A percentile compares a stretch with the other conserved stretches of the same genome.
These are phyloP conservation scores for Xestobium rufovillosum DNA, from an alignment of 2,888 invertebrate species.

Conservation along the genomic window DNA sequence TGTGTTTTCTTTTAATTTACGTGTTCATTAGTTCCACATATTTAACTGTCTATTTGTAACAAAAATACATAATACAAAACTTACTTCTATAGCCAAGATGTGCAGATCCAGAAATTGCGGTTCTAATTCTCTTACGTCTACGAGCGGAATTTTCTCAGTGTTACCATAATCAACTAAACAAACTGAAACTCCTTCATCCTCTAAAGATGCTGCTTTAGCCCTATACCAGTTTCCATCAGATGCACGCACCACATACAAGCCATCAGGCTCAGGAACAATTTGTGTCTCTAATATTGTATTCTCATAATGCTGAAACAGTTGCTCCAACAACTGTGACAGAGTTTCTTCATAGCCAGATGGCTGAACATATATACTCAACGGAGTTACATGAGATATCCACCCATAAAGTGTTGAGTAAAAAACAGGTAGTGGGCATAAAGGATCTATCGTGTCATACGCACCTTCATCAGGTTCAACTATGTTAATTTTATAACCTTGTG, in stretches of 20 bases:
- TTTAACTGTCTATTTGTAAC: no score
- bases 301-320: constrained; percentile 55
- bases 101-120: constrained; percentile 30
- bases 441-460: constrained; percentile 45
- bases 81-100: constrained; percentile 33
- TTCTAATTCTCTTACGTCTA: constrained; percentile 28
- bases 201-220: constrained; percentile 47
- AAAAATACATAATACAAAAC: no score
- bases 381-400: constrained; percentile 51
- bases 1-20: no score
- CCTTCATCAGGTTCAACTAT: constrained; percentile 50
- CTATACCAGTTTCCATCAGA: constrained; percentile 66
- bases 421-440: constrained; percentile 57
- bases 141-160: constrained; percentile 47
- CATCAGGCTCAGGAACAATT: constrained; percentile 45
- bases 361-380: constrained; percentile 59
- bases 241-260: constrained; percentile 52
- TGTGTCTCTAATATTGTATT: constrained; percentile 29
- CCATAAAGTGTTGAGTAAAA: constrained; percentile 53
- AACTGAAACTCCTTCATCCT: constrained; percentile 46
- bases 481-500: constrained; percentile 45
- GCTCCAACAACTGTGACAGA: constrained; percentile 43
- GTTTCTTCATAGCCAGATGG: constrained; percentile 44
- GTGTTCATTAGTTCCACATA: no score
- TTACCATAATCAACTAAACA: constrained; percentile 68